Percentiles rank a stretch among this genome's conserved stretches.
Conservation (phyloP, 1,140 invertebrate species). For the Neotoxoptera formosana region DNA sequence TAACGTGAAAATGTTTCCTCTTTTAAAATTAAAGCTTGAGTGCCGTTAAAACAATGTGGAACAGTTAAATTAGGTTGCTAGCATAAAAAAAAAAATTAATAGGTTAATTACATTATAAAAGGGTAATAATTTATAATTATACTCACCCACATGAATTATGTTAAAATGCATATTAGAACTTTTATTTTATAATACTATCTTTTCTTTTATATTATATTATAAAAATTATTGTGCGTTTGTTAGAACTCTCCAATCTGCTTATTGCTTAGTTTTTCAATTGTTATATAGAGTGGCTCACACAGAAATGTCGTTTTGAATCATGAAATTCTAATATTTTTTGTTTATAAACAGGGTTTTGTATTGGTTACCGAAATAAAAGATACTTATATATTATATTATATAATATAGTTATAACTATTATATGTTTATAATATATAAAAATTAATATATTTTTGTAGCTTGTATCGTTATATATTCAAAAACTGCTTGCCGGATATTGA, state of each 20-base stretch:
- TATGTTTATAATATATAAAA: too few relatives aligned
- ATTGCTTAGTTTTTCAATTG: background rate
- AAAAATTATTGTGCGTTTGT: too few relatives aligned
- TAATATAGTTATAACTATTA: background rate
- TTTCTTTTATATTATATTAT: too few relatives aligned
- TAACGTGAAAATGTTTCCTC: background rate
- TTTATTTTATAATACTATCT: too few relatives aligned
- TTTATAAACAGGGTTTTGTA: background rate
- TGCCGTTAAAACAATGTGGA: background rate
- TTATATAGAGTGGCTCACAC: background rate
- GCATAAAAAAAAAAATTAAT: background rate
- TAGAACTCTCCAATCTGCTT: too few relatives aligned
- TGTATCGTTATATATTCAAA: too few relatives aligned
- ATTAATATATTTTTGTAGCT: background rate
- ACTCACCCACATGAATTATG: too few relatives aligned
- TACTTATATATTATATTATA: background rate
- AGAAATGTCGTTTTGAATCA: background rate
- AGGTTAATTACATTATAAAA: background rate
- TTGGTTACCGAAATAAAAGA: background rate
- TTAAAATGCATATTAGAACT: too few relatives aligned
- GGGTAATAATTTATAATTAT: too few relatives aligned
- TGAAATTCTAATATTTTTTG: background rate
- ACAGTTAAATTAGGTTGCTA: background rate
- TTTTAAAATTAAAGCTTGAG: background rate
- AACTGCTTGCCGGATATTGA: too few relatives aligned